A percentile compares a stretch with the other conserved stretches of the same genome.
Conservation (phyloP, 2,113 vertebrate species). For the Muscicapa adusta region DNA sequence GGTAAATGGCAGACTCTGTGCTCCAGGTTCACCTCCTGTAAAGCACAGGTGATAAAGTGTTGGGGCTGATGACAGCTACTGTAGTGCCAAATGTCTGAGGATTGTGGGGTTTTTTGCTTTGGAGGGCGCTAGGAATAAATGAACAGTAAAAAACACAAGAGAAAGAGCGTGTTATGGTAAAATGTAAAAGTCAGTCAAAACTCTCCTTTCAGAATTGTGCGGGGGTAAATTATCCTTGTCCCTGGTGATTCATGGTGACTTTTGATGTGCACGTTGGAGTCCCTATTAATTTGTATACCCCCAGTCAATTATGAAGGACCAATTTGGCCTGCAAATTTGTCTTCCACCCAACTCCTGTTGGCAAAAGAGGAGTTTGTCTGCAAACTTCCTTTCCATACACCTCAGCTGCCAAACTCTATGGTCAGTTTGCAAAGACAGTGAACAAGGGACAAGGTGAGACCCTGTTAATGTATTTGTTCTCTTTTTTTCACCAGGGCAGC, state of each 20-base stretch:
- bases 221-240: not conserved
- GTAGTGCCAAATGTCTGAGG: not conserved
- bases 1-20: not conserved
- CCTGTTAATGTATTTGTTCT: not conserved
- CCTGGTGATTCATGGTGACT: not conserved
- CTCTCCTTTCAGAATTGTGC: not conserved
- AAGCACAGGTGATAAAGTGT: not conserved
- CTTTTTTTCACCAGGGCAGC: not conserved
- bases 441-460: not conserved
- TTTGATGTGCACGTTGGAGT: not conserved
- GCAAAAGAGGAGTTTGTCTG: not conserved
- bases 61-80: not conserved
- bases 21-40: not conserved
- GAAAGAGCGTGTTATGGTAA: not conserved
- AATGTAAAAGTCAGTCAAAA: not conserved
- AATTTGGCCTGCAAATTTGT: not conserved
- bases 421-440: not conserved
- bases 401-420: not conserved
- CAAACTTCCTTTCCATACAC: not conserved
- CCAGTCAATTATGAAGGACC: not conserved
- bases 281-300: not conserved
- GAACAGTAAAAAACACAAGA: not conserved
- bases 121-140: not conserved
- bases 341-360: not conserved
- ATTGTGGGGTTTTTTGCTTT: not conserved